phyloP scores from a whole-genome alignment of 2,888 invertebrate genomes.

The Sminthurides aquaticus region DNA sequence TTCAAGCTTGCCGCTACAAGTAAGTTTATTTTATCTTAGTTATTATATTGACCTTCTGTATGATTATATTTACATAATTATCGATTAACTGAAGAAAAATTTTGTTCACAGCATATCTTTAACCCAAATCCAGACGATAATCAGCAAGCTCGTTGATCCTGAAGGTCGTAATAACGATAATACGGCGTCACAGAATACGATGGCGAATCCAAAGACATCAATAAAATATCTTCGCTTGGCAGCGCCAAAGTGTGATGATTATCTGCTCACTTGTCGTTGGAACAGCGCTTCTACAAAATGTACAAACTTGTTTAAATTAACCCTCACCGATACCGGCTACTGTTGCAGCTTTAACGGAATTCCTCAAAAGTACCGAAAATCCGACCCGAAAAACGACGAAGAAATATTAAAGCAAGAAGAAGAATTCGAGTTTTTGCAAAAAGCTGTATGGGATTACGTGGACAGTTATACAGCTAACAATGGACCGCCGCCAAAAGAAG shows the following conservation, averaged over 20 bases:
- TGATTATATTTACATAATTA: neutral
- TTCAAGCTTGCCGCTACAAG: slow-evolving; percentile 38
- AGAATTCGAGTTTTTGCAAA: slow-evolving; percentile 41
- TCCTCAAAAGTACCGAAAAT: slow-evolving; percentile 20
- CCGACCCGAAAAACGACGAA: slow-evolving; percentile 27
- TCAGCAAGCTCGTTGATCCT: slow-evolving; percentile 38
- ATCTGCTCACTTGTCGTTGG: slow-evolving; percentile 35
- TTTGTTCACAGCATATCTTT: slow-evolving; percentile 27
- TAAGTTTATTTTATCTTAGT: slow-evolving; percentile 12
- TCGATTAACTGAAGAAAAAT: neutral
- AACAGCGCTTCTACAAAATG: slow-evolving; percentile 35
- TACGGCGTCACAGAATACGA: slow-evolving; percentile 4
- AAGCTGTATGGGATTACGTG: slow-evolving; percentile 40
- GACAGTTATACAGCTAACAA: slow-evolving; percentile 27
- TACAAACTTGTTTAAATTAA: slow-evolving; percentile 35
- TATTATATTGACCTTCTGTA: neutral
- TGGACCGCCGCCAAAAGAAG: slow-evolving; percentile 21
- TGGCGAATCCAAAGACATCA: slow-evolving; percentile 28
- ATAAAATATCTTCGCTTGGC: slow-evolving; percentile 36
- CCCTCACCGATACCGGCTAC: slow-evolving; percentile 42
- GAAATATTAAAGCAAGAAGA: slow-evolving; percentile 38
- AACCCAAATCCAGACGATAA: slow-evolving; percentile 37
- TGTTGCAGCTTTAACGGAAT: slow-evolving; percentile 42
- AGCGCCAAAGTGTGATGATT: slow-evolving; percentile 42
- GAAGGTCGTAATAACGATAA: slow-evolving; percentile 39